These are phyloP conservation scores for Mycteria americana DNA, from an alignment of 2,797 vertebrate genomes.

Conservation along the genomic window DNA sequence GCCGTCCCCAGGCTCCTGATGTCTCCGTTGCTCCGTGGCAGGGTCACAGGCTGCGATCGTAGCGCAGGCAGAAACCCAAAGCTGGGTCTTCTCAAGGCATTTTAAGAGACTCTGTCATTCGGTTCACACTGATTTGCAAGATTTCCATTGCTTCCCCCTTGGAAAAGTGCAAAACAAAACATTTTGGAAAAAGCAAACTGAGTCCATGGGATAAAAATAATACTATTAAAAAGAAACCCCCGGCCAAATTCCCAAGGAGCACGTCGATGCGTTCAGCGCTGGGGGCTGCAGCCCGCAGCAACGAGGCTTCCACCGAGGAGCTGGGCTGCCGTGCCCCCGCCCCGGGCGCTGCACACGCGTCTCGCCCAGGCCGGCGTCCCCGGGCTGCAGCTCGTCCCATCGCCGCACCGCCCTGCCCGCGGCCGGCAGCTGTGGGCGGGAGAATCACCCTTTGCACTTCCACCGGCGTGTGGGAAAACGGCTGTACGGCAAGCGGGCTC, in stretches of 20 bases:
- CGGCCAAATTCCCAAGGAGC: background rate
- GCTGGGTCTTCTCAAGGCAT: background rate
- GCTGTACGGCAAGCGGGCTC: accelerated
- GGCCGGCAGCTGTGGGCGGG: background rate
- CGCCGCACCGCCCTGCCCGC: background rate
- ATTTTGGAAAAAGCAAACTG: background rate
- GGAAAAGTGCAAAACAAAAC: background rate
- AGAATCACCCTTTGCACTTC: background rate
- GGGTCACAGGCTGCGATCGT: background rate
- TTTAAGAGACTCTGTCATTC: background rate
- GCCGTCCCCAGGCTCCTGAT: background rate
- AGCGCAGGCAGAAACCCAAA: no score
- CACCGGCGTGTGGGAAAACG: background rate
- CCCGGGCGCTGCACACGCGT: background rate
- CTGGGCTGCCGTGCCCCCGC: background rate
- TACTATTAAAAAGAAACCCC: background rate
- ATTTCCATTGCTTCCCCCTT: background rate
- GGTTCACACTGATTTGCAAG: background rate
- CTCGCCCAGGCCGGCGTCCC: background rate
- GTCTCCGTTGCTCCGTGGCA: background rate
- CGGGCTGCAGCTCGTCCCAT: background rate
- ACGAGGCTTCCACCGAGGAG: background rate
- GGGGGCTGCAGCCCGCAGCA: background rate
- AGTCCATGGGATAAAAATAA: background rate
- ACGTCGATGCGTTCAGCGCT: accelerated